Evolutionary conservation across 1,140 invertebrate species (phyloP).

Genomic region (Brachionus angularis): DNA sequence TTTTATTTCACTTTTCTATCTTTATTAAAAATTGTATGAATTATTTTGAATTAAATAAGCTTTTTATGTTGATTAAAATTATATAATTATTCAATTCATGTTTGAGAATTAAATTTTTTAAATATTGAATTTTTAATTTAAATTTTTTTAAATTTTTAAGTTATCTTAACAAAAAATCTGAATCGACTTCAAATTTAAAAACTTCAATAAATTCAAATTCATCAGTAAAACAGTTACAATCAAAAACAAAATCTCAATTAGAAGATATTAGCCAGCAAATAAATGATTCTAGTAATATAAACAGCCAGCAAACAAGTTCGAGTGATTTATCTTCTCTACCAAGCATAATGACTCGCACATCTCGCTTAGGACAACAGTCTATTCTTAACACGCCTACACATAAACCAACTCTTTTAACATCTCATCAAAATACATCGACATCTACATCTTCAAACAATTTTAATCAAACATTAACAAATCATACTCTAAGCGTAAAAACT

Average conservation of each 20-base stretch:
- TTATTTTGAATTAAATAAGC: no score
- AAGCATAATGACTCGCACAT: constrained; percentile 29
- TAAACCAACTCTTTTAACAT: not conserved
- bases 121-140: no score
- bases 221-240: not conserved
- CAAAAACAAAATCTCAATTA: not conserved
- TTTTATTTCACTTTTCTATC: no score
- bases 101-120: no score
- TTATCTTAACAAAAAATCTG: constrained; percentile 5
- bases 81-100: no score
- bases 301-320: not conserved
- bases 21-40: no score
- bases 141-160: no score
- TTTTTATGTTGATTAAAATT: no score
- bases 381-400: not conserved
- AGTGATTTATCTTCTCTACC: not conserved
- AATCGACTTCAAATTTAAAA: not conserved
- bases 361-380: not conserved
- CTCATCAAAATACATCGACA: no score
- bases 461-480: not conserved
- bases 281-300: no score
- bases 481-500: constrained; percentile 7
- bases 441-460: no score
- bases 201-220: not conserved
- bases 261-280: not conserved